A percentile compares a stretch with the other conserved stretches of the same genome.
phyloP scores from a whole-genome alignment of 2,113 vertebrate genomes.

The Hystrix brachyura region DNA sequence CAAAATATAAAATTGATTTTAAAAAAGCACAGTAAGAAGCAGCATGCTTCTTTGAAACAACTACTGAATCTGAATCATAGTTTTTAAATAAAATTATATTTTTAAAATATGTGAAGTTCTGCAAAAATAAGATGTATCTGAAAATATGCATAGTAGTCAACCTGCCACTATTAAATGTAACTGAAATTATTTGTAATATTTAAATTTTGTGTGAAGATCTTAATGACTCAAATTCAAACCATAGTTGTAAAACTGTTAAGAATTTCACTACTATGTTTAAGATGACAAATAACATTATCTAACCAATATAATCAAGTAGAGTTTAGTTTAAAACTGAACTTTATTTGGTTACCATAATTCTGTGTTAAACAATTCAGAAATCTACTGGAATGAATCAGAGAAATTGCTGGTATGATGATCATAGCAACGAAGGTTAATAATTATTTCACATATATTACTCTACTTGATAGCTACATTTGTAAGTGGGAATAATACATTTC shows the following conservation, averaged over 20 bases:
- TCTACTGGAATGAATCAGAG: constrained; percentile 28
- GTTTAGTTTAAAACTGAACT: constrained; percentile 44
- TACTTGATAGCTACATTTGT: constrained; percentile 8
- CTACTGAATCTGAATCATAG: background rate
- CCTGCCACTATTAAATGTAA: constrained; percentile 44
- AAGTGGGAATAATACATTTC: background rate
- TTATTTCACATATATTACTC: background rate
- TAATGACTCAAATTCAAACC: constrained; percentile 16
- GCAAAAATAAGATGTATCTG: constrained; percentile 28
- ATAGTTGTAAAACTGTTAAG: background rate
- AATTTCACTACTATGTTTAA: background rate
- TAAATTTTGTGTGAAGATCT: background rate
- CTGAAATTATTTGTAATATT: constrained; percentile 45
- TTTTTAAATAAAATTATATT: constrained; percentile 40
- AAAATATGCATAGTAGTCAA: constrained; percentile 55
- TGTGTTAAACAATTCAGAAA: constrained; percentile 20
- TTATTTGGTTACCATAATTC: constrained; percentile 11
- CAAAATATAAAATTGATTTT: constrained; percentile 36
- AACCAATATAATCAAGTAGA: background rate
- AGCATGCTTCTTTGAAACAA: constrained; percentile 31
- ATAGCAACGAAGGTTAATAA: background rate
- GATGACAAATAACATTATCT: constrained; percentile 13
- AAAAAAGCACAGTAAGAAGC: constrained; percentile 31
- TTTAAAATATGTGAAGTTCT: constrained; percentile 17
- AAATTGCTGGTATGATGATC: background rate